These are phyloP conservation scores for Spodoptera litura DNA, from an alignment of 1,140 invertebrate genomes.

Conservation along the genomic window DNA sequence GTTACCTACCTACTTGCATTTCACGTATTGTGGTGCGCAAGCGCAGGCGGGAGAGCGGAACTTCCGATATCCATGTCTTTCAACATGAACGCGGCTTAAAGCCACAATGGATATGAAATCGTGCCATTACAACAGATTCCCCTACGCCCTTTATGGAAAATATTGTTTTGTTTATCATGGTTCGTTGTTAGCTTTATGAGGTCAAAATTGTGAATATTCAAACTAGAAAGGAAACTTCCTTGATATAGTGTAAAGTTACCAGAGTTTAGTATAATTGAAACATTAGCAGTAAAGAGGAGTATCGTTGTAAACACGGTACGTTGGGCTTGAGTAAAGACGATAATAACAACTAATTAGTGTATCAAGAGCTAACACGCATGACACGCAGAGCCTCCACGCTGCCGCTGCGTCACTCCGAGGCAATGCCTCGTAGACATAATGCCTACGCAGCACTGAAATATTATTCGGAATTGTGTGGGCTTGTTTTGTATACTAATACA, in stretches of 20 bases:
- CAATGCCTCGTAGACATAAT: constrained; percentile 24
- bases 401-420: not conserved
- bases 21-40: constrained; percentile 39
- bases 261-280: not conserved
- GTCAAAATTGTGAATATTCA: not conserved
- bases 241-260: too few relatives aligned
- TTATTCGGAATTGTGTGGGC: constrained; percentile 1
- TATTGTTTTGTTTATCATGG: not conserved
- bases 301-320: not conserved
- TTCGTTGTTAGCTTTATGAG: not conserved
- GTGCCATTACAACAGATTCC: constrained; percentile 4
- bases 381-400: constrained; percentile 16
- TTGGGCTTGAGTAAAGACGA: constrained; percentile 14
- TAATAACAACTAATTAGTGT: constrained; percentile 25
- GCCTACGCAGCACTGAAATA: constrained; percentile 15
- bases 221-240: too few relatives aligned
- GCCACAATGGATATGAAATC: constrained; percentile 18
- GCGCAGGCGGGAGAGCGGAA: constrained; percentile 32
- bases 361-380: constrained; percentile 5
- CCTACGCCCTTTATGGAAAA: constrained; percentile 3
- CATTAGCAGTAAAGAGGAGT: constrained; percentile 1
- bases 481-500: too few relatives aligned
- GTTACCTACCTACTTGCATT: constrained; percentile 55
- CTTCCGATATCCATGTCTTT: constrained; percentile 46
- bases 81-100: not conserved